Conservation (phyloP, 2,797 vertebrate species). For the Pseudocheirus occidentalis region DNA sequence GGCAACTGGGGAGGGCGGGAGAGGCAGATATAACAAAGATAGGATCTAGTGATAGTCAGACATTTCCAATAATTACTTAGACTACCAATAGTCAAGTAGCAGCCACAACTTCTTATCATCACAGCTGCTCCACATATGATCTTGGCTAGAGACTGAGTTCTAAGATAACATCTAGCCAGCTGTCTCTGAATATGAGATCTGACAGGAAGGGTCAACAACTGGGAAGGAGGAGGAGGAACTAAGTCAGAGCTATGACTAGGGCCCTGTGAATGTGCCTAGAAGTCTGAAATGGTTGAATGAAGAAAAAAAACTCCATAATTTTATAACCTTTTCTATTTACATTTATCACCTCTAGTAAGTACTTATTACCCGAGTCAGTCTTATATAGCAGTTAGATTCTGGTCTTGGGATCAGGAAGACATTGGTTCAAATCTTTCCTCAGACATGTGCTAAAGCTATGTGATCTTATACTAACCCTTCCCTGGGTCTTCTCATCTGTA, state of each 20-base stretch:
- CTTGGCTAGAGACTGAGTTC: background rate
- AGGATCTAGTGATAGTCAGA: background rate
- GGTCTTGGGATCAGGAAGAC: background rate
- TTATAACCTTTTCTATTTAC: background rate
- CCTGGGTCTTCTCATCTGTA: background rate
- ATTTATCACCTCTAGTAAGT: background rate
- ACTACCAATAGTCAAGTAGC: background rate
- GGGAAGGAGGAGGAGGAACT: background rate
- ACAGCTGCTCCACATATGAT: background rate
- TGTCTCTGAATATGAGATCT: background rate
- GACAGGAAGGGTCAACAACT: background rate
- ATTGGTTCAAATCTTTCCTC: background rate
- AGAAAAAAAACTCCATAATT: background rate
- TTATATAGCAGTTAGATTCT: background rate
- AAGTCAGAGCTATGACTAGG: background rate
- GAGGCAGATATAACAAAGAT: background rate
- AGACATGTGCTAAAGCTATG: background rate
- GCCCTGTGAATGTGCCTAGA: background rate
- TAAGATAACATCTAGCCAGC: background rate
- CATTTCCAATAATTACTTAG: background rate
- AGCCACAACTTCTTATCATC: background rate
- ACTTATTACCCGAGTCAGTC: background rate
- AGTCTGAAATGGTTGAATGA: background rate
- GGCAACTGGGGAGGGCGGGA: accelerated
- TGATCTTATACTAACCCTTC: background rate